A percentile compares a stretch with the other conserved stretches of the same genome.
Conservation (phyloP, 2,113 vertebrate species). For the Rallus limicola region DNA sequence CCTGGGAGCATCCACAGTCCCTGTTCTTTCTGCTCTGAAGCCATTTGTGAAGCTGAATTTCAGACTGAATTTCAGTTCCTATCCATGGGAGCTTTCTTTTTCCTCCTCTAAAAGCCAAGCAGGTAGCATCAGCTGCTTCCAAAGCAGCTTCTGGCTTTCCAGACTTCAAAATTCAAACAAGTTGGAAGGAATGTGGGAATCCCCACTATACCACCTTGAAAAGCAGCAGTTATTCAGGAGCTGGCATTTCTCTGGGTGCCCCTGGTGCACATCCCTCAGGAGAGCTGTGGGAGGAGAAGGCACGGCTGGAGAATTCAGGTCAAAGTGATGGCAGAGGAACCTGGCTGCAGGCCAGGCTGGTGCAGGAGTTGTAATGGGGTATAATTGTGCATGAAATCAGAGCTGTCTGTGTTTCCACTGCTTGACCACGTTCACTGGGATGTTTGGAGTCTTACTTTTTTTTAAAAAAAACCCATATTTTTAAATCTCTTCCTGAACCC, state of each 20-base stretch:
- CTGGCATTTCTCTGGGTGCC: not conserved
- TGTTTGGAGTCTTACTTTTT: not conserved
- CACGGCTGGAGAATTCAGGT: not conserved
- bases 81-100: no score
- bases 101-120: not conserved
- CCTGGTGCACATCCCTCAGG: accelerated
- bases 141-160: not conserved
- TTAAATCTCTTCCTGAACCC: not conserved
- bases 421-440: not conserved
- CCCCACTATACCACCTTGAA: accelerated
- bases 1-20: not conserved
- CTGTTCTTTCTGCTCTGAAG: not conserved
- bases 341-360: not conserved
- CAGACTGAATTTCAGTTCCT: not conserved
- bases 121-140: not conserved
- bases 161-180: not conserved
- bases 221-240: not conserved
- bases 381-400: not conserved
- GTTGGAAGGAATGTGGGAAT: not conserved
- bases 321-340: not conserved
- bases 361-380: not conserved
- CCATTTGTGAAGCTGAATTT: not conserved
- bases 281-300: not conserved
- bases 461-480: not conserved
- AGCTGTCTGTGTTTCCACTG: accelerated